A percentile compares a stretch with the other conserved stretches of the same genome.
These are phyloP conservation scores for Oscheius myriophilus DNA, from an alignment of 2,888 invertebrate species.

Conservation along the genomic window DNA sequence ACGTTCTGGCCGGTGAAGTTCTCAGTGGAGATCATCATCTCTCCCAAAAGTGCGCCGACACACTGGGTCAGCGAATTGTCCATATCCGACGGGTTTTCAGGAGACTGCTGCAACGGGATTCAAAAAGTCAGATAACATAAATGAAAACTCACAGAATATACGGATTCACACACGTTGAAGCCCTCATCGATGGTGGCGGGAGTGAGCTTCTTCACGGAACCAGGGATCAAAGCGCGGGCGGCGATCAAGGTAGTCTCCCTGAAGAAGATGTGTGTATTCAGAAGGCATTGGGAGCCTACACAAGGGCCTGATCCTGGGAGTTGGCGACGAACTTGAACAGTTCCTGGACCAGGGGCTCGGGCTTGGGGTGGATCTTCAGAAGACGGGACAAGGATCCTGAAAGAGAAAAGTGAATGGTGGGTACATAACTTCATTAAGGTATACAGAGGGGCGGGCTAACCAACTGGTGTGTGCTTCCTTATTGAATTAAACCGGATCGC, in stretches of 20 bases:
- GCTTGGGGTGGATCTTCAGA: slow-evolving; percentile 84
- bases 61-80: slow-evolving; percentile 39
- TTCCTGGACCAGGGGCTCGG: slow-evolving; percentile 93
- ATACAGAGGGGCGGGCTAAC: not conserved
- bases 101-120: slow-evolving; percentile 2
- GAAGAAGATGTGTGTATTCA: slow-evolving; percentile 24
- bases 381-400: slow-evolving; percentile 47
- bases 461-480: not conserved
- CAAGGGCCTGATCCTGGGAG: slow-evolving; percentile 84
- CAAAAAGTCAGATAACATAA: not conserved
- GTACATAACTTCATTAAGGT: not conserved
- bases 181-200: slow-evolving; percentile 40
- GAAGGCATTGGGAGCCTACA: slow-evolving; percentile 71
- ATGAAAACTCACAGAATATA: slow-evolving; percentile 32
- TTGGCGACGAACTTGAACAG: slow-evolving; percentile 84
- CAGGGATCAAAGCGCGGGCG: slow-evolving; percentile 89
- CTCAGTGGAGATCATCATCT: slow-evolving; percentile 39
- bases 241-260: slow-evolving; percentile 92
- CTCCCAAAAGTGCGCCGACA: slow-evolving; percentile 55
- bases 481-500: not conserved
- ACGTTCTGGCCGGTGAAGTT: slow-evolving; percentile 36
- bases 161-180: slow-evolving; percentile 37
- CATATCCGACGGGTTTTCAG: slow-evolving; percentile 33
- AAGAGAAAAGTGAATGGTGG: not conserved
- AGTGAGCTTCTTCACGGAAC: slow-evolving; percentile 76